Base-by-base conservation (phyloP, 2,797 vertebrate genomes). In the Okamejei kenojei region DNA sequence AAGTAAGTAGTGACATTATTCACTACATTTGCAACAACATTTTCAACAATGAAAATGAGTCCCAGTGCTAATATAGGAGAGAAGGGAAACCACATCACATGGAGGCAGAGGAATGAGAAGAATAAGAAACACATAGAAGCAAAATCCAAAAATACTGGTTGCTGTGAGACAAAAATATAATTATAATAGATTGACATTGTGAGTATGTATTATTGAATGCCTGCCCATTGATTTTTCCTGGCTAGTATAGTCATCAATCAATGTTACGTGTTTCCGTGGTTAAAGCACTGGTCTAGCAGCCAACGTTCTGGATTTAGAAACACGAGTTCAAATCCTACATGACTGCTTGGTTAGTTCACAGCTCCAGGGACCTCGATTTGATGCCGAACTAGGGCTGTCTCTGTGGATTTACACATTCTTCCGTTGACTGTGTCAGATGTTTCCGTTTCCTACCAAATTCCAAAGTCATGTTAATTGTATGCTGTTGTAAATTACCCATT, bases 71-170 rank as follows among this genome's bases (percentile, higher is more conserved):
- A 84, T 23, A 54, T 29, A 58, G 81, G 29, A 29, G 81, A 61
- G 38, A 82, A 23, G 45, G 45, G 80, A 82, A 82, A 29, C 21
- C 23, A 61, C 45, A 29, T 82, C 81, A 58, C 54, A 82, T 61
- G 81, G 45, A 11, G 58, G 54, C 23, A 29, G 45, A 61, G 81
- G 35, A 10, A 84, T 26, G 54, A 54, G 81, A 61, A 61, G 71
- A 73, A 6, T 73, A 73, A 73, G 26, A 58, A 10, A 2, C 81
- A 58, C 81, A 84, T 45, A 84, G 26, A 23, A 61, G 54, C 81
- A 9, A 80, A 84, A 84, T 15, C 81, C 81, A 84, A 84, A 58
- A 84, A 61, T 84, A 84, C 54, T 61, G 81, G 45, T 61, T 84
- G 45, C 54, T 84, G 54, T 45, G 81, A 5, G 45, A 84, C 29